Base-by-base conservation (phyloP, 2,797 vertebrate species). In the Sebastes hubbsi region DNA sequence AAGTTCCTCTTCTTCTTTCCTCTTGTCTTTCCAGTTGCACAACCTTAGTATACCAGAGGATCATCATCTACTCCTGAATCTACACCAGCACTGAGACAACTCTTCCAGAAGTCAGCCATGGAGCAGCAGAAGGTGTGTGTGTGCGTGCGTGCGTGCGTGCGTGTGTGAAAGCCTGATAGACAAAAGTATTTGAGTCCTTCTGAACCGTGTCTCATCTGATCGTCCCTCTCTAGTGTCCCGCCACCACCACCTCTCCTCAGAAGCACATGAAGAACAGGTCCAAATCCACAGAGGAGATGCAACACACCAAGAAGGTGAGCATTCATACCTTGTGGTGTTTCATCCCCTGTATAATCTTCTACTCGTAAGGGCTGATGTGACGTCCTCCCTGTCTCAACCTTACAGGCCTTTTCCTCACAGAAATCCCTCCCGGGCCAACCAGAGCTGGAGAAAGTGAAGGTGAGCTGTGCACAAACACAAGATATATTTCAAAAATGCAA, bases 231-330 rank as follows among this genome's bases (percentile, higher is more conserved):
- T 32, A 96, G 95, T 77, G 91, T 78, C 87, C 92, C 75, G 89
- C 92, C 90, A 90, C 87, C 68, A 94, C 95, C 68, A 95, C 95
- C n/a, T 96, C 96, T 55, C 96, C 96, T 67, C 96, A 97, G 92
- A 97, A 95, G 86, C 96, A 94, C 49, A 94, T 97, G 94, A 97
- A 96, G 88, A 96, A 89, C 89, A 94, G 96, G 72, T 97, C 96
- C 68, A 97, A 96, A 89, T 97, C 97, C 78, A 96, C 96, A 66
- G 96, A 97, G 54, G 96, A 97, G 91, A 93, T 96, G 85, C 96
- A 96, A 49, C 96, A 96, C 77, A 93, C 95, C 6, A 97, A 94
- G 90, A 97, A 95, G 96, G 97, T 97, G 78, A 92, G 87, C 13
- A 54, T 16, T 14, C 34, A 58, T 9, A 14, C 14, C 8, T 52